A percentile compares a stretch with the other conserved stretches of the same genome.
Evolutionary conservation across 1,140 invertebrate species (phyloP).

Genomic region (Ceratina australensis): DNA sequence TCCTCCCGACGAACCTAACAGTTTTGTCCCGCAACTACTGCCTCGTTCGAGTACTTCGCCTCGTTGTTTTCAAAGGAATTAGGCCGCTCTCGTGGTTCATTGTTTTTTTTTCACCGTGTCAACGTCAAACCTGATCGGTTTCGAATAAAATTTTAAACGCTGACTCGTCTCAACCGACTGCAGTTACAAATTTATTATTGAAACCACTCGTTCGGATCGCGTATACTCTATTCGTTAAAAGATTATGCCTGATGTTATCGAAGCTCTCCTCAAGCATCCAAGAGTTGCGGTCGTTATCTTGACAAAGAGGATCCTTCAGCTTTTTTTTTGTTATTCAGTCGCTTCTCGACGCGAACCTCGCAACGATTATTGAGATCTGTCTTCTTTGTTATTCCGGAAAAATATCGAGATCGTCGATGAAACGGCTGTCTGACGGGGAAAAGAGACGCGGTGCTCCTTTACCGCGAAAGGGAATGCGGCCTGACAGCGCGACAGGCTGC

Average conservation of each 20-base stretch:
- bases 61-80: slow-evolving; percentile 25
- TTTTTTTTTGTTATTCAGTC: slow-evolving; percentile 4
- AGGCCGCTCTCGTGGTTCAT: slow-evolving; percentile 1
- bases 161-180: no score
- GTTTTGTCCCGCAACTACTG: slow-evolving; percentile 23
- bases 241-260: neutral
- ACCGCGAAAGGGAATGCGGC: neutral
- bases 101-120: neutral
- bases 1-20: slow-evolving; percentile 22
- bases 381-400: neutral
- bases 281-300: slow-evolving; percentile 22
- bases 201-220: no score
- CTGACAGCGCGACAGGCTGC: slow-evolving; percentile 30
- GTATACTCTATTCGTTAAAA: no score
- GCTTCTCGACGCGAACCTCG: neutral
- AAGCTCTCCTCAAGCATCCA: neutral
- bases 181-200: no score
- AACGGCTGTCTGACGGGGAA: neutral
- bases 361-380: neutral
- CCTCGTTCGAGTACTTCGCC: slow-evolving; percentile 31
- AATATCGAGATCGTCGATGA: neutral
- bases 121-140: no score
- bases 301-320: slow-evolving; percentile 19
- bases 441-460: neutral
- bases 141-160: no score